Conservation (phyloP, 1,140 invertebrate species). For the Steinernema khuongi region DNA sequence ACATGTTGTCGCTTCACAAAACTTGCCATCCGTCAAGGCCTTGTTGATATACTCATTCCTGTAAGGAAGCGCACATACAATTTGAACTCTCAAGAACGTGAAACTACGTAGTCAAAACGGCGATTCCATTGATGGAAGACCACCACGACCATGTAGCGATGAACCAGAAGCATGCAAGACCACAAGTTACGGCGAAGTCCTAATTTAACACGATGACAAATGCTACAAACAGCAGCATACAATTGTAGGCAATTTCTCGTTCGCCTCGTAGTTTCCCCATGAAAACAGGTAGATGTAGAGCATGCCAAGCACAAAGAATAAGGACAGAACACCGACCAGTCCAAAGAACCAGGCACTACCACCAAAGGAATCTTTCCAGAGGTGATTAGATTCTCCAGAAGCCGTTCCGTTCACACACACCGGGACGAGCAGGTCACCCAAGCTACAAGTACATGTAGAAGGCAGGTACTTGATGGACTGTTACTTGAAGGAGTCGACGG, state of each 20-base stretch:
- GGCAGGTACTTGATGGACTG: slow-evolving; percentile 21
- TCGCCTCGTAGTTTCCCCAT: slow-evolving; percentile 40
- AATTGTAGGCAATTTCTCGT: slow-evolving; percentile 39
- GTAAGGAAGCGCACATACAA: background rate
- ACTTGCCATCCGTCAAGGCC: slow-evolving; percentile 15
- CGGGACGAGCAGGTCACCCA: slow-evolving; percentile 3
- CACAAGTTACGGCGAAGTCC: slow-evolving; percentile 43
- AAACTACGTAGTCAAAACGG: slow-evolving; percentile 31
- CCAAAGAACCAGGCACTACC: slow-evolving; percentile 37
- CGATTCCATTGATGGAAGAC: slow-evolving; percentile 23
- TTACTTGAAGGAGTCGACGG: background rate
- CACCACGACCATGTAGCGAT: slow-evolving; percentile 42
- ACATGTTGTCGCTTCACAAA: slow-evolving; percentile 32
- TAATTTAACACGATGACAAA: slow-evolving; percentile 18
- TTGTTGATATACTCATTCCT: slow-evolving; percentile 31
- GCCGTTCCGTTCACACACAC: slow-evolving; percentile 15
- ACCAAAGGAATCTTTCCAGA: slow-evolving; percentile 19
- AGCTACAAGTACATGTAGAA: background rate
- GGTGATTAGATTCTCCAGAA: slow-evolving; percentile 23
- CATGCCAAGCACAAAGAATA: slow-evolving; percentile 41
- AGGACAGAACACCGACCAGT: slow-evolving; percentile 38
- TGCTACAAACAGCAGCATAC: slow-evolving; percentile 29
- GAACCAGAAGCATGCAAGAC: slow-evolving; percentile 44
- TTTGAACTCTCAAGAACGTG: background rate
- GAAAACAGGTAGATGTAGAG: slow-evolving; percentile 43